Evolutionary conservation across 2,797 vertebrate genomes (phyloP).

Genomic region (Gephyroberyx darwinii): DNA sequence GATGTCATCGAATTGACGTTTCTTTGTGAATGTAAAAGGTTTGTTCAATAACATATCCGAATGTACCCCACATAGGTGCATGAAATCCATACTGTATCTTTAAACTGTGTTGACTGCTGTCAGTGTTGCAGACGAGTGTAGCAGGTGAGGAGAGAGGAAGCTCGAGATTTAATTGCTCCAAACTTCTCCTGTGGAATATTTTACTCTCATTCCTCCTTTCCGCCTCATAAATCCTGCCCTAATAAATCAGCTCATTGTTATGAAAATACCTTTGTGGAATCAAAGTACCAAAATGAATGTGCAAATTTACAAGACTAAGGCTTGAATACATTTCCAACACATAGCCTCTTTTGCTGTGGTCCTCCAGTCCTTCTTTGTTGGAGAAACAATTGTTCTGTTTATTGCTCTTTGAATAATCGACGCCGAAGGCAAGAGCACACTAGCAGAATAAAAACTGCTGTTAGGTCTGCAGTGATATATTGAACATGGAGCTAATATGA

Average conservation of each 20-base stretch:
- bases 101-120: neutral
- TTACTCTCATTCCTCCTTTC: slow-evolving; percentile 5
- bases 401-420: slow-evolving; percentile 31
- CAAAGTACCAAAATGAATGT: slow-evolving; percentile 34
- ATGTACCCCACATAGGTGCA: neutral
- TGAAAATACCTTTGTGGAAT: slow-evolving; percentile 39
- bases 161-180: slow-evolving; percentile 25
- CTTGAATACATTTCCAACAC: slow-evolving; percentile 56
- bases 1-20: too few species aligned
- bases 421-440: slow-evolving; percentile 8
- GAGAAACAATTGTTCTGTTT: slow-evolving; percentile 27
- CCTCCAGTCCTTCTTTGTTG: slow-evolving; percentile 33
- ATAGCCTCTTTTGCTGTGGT: slow-evolving; percentile 22
- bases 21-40: neutral
- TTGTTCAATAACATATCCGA: neutral
- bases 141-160: neutral
- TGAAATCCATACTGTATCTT: too few species aligned
- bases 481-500: neutral
- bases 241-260: slow-evolving; percentile 40
- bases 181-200: neutral
- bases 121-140: neutral
- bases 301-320: slow-evolving; percentile 52
- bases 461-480: neutral
- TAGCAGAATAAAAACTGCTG: neutral
- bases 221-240: slow-evolving; percentile 39